Evolutionary conservation across 2,113 vertebrate species (phyloP).

Genomic region (Poicephalus gulielmi): DNA sequence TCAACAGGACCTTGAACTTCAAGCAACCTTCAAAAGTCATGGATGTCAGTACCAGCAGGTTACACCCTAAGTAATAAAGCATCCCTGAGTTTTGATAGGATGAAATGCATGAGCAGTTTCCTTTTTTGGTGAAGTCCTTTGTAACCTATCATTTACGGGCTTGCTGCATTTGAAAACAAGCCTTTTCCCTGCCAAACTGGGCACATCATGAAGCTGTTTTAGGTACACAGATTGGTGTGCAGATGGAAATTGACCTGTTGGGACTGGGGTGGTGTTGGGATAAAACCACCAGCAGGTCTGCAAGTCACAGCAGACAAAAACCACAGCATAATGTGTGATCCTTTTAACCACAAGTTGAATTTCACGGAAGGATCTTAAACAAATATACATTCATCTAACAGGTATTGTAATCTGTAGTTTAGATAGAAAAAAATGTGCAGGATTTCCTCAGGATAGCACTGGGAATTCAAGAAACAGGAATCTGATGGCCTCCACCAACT

Average conservation of each 20-base stretch:
- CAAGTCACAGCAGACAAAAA: background rate
- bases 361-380: background rate
- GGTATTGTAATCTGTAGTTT: background rate
- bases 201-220: background rate
- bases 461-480: background rate
- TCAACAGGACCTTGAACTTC: background rate
- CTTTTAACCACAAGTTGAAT: background rate
- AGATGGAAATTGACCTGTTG: background rate
- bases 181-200: background rate
- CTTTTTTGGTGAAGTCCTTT: background rate
- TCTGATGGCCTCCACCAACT: background rate
- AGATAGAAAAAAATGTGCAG: background rate
- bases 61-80: background rate
- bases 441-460: background rate
- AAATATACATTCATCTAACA: background rate
- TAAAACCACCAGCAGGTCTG: background rate
- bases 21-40: background rate
- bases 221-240: rapidly evolving
- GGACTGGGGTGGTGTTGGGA: background rate
- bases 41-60: background rate
- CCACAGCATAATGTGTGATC: background rate
- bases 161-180: background rate
- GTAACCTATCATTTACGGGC: background rate
- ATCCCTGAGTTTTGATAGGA: background rate
- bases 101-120: background rate